phyloP scores from a whole-genome alignment of 1,140 invertebrate genomes.

The Cheumatopsyche charites region DNA sequence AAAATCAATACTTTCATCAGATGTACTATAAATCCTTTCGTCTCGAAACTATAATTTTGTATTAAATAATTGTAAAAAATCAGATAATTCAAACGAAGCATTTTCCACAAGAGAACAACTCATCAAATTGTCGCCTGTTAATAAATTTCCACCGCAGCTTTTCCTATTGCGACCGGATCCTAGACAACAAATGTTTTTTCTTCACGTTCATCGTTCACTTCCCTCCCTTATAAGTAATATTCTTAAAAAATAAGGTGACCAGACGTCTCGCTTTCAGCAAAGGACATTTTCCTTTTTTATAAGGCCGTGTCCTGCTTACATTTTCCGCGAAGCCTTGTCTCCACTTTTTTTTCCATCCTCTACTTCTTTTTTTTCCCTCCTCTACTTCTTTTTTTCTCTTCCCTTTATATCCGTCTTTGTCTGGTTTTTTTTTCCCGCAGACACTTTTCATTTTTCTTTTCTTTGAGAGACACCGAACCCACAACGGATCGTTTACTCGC shows the following conservation, averaged over 20 bases:
- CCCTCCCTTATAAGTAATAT: no score
- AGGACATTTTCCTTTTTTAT: constrained; percentile 24
- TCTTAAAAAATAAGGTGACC: constrained; percentile 15
- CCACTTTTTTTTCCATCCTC: neutral
- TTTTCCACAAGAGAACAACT: no score
- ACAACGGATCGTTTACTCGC: constrained; percentile 27
- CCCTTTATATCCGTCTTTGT: constrained; percentile 8
- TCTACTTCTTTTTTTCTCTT: constrained; percentile 6
- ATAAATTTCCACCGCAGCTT: no score
- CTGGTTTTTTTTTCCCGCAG: constrained; percentile 1
- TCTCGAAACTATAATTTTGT: no score
- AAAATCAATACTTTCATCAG: no score
- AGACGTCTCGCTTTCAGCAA: constrained; percentile 12
- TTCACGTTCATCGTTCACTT: no score
- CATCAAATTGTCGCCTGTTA: no score
- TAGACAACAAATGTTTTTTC: no score
- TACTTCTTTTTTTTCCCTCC: neutral
- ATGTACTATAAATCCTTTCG: no score
- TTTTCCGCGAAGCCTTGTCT: constrained; percentile 1
- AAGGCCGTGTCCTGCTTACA: constrained; percentile 26
- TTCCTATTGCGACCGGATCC: no score
- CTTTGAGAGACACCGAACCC: constrained; percentile 10
- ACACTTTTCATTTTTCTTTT: constrained; percentile 26
- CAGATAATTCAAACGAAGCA: no score
- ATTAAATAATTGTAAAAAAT: no score